Percentiles rank a stretch among this genome's conserved stretches.
Evolutionary conservation across 2,888 invertebrate species (phyloP).

Genomic region (Hydroisotoma schaefferi): DNA sequence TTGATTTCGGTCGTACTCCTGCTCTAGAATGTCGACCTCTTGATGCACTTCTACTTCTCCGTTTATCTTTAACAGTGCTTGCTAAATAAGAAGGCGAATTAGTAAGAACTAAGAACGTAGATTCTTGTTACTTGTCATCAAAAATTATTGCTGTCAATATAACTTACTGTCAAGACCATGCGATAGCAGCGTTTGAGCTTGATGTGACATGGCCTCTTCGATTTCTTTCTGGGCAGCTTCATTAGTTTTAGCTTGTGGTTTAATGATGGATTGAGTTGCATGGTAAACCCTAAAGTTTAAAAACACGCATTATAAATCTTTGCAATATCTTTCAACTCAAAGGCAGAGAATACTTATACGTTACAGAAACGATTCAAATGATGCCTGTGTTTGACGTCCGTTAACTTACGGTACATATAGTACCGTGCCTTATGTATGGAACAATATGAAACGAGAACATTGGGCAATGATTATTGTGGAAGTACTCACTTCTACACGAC

Average conservation of each 20-base stretch:
- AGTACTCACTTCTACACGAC: conserved; percentile 49
- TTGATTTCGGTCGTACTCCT: conserved; percentile 49
- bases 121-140: background rate
- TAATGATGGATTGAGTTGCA: conserved; percentile 84
- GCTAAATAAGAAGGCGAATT: background rate
- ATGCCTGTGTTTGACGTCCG: conserved; percentile 2
- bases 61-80: conserved; percentile 56
- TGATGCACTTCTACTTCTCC: conserved; percentile 57
- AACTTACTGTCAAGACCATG: conserved; percentile 72
- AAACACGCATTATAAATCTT: background rate
- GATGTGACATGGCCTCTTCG: conserved; percentile 94
- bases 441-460: conserved; percentile 22
- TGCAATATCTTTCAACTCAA: background rate
- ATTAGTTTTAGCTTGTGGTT: conserved; percentile 91
- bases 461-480: conserved; percentile 46
- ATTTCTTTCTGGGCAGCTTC: conserved; percentile 93
- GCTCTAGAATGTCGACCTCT: conserved; percentile 54
- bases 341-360: background rate
- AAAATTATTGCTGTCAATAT: conserved; percentile 3
- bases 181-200: conserved; percentile 90
- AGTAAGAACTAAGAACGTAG: background rate
- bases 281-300: conserved; percentile 65
- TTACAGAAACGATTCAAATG: background rate
- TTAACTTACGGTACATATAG: conserved; percentile 9
- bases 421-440: background rate